phyloP scores from a whole-genome alignment of 2,113 vertebrate species.

The Scomber scombrus region DNA sequence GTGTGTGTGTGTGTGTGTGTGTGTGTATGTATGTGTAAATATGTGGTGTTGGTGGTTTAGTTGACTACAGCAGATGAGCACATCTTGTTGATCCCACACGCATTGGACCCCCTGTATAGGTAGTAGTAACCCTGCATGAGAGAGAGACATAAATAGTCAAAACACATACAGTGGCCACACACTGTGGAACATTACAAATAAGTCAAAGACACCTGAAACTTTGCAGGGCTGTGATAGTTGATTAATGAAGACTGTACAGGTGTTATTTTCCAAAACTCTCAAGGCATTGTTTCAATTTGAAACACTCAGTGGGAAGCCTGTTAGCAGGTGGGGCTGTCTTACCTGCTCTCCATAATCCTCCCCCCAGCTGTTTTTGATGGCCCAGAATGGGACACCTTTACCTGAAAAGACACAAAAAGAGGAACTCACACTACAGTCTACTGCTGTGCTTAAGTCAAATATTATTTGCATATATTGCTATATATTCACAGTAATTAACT shows the following conservation, averaged over 20 bases:
- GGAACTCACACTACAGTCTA: neutral
- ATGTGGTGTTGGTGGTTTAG: slow-evolving; percentile 60
- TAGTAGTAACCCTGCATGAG: slow-evolving; percentile 91
- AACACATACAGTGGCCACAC: neutral
- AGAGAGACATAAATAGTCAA: neutral
- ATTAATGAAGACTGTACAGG: no score
- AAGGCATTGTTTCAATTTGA: neutral
- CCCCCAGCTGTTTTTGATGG: slow-evolving; percentile 97
- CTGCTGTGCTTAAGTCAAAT: no score
- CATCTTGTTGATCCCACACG: slow-evolving; percentile 92
- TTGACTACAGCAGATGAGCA: slow-evolving; percentile 90
- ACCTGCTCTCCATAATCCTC: slow-evolving; percentile 92
- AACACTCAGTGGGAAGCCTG: neutral
- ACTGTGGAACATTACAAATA: no score
- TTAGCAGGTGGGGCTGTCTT: slow-evolving; percentile 36
- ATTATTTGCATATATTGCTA: no score
- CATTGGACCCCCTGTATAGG: slow-evolving; percentile 87
- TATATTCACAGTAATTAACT: no score
- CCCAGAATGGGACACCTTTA: slow-evolving; percentile 89
- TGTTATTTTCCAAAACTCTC: no score
- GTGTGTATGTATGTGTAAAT: neutral
- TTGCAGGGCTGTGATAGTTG: no score
- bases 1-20: neutral
- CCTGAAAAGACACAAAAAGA: slow-evolving; percentile 75
- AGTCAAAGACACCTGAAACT: no score